A percentile compares a stretch with the other conserved stretches of the same genome.
These are phyloP conservation scores for Cantharis lateralis DNA, from an alignment of 2,888 invertebrate species.

Conservation along the genomic window DNA sequence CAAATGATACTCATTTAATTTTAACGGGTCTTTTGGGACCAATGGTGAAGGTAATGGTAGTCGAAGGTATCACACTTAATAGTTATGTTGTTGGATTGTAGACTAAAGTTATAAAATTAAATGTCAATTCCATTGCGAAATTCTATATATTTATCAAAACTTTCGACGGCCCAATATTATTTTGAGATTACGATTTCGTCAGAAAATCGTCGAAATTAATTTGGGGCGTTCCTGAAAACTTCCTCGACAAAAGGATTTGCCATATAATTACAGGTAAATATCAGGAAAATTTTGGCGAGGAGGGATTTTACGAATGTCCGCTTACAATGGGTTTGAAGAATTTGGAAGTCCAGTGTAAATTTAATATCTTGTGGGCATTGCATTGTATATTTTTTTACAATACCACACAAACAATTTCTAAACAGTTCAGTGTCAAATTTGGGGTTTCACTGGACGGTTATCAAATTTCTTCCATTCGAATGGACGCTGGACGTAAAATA, in stretches of 20 bases:
- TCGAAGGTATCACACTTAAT: slow-evolving; percentile 10
- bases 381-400: not conserved
- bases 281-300: too few relatives aligned
- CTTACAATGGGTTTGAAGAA: not conserved
- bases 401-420: not conserved
- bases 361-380: not conserved
- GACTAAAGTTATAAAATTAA: slow-evolving; percentile 15
- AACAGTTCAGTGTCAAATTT: not conserved
- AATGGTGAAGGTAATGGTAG: slow-evolving; percentile 15
- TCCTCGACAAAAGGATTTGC: not conserved
- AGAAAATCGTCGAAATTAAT: not conserved
- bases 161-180: not conserved
- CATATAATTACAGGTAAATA: not conserved
- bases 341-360: not conserved
- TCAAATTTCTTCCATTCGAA: not conserved
- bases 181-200: not conserved
- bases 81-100: not conserved
- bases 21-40: slow-evolving; percentile 13
- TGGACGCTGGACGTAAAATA: not conserved
- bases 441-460: not conserved
- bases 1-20: slow-evolving; percentile 24
- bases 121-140: slow-evolving; percentile 22
- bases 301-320: not conserved
- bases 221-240: not conserved
- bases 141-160: slow-evolving; percentile 5